A percentile compares a stretch with the other conserved stretches of the same genome.
Conservation (phyloP, 2,113 vertebrate species). For the Orthonyx spaldingii region DNA sequence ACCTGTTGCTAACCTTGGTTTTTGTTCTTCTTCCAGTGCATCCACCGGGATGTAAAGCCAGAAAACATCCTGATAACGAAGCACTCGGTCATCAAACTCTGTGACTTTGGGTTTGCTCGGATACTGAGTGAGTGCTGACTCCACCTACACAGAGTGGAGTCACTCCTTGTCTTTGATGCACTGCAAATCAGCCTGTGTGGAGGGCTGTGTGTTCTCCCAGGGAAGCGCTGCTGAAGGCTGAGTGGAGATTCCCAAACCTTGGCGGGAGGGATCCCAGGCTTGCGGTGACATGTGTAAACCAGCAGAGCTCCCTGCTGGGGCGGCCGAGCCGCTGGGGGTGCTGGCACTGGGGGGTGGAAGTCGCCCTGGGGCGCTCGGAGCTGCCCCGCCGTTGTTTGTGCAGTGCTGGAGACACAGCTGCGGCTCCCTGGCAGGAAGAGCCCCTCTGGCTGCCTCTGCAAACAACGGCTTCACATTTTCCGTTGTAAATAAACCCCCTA, state of each 20-base stretch:
- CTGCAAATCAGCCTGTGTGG: rapidly evolving
- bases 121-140: constrained; percentile 84
- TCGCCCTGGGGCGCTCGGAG: neutral
- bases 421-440: neutral
- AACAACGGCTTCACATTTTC: constrained; percentile 36
- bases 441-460: neutral
- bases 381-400: neutral
- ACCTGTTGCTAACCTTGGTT: neutral
- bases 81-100: constrained; percentile 92
- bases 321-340: neutral
- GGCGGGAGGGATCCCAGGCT: rapidly evolving
- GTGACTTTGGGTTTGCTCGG: constrained; percentile 95
- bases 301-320: neutral
- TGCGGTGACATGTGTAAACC: rapidly evolving
- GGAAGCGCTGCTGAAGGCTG: neutral
- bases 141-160: neutral
- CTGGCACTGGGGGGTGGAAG: neutral
- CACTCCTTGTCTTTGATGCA: neutral
- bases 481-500: neutral
- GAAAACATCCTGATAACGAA: constrained; percentile 97
- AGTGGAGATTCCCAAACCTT: neutral
- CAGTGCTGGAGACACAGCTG: constrained; percentile 7
- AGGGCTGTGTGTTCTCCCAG: neutral
- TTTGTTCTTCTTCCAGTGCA: constrained; percentile 78
- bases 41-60: constrained; percentile 94